Evolutionary conservation across 2,888 invertebrate species (phyloP), one percentile per base, ranked within the genome.

Genomic region (Drosophila acutilabella): DNA sequence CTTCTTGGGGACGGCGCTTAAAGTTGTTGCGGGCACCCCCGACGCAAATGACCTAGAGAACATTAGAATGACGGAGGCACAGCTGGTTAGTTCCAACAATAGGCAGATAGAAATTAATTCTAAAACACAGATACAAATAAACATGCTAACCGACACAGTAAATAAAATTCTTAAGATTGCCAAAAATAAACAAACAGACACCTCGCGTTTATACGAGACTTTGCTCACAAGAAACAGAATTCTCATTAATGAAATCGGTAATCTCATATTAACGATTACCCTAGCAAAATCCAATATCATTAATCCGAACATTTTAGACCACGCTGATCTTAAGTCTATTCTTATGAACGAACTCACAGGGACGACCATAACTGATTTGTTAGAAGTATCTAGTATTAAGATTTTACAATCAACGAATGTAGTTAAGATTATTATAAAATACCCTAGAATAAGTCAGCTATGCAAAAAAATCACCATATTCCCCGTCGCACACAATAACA

Each of bases 181-280:
- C n/a, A 52, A 14, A 8, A 2, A n/a, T 4, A 7, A 53, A 2
- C 11, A 14, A 2, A 18, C 16, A 13, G 54, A 42, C 54, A 42
- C 41, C 7, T 11, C 53, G 1, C 16, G 51, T 36, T 18, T 60
- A 7, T 60, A 16, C 10, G 42, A 60, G 23, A 30, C 26, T 2
- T 41, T 60, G 2, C 13, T 50, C 7, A 11, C 56, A 5, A 26
- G 56, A 20, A 50, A 51, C 13, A 51, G 59, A 10, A 64, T 64
- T 14, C 36, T 45, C 36, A 45, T 56, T 1, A 45, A 20, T 6
- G 36, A 56, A 56, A 56, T 36, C 0, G 20, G 4, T 4, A 56
- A 45, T 11, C 20, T 45, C 10, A 56, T 56, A 4, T 44, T 45
- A 6, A 56, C 36, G 14, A 45, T 45, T 8, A 56, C 56, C 13